phyloP scores from a whole-genome alignment of 1,140 invertebrate genomes.

The Heterodera schachtii region DNA sequence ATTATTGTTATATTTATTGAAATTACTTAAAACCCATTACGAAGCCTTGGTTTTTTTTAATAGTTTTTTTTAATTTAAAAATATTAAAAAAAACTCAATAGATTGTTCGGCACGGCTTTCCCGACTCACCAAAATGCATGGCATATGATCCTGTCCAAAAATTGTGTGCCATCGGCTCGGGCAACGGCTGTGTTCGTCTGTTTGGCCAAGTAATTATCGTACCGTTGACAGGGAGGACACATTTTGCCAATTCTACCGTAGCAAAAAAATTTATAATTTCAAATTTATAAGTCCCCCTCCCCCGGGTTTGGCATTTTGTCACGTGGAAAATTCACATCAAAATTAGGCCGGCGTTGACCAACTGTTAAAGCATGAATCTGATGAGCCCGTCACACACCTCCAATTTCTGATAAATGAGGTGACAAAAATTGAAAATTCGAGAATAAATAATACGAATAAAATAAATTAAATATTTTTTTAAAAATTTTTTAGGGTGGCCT shows the following conservation, averaged over 20 bases:
- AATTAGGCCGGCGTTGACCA: constrained; percentile 83
- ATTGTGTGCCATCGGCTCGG: constrained; percentile 92
- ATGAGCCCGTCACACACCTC: constrained; percentile 78
- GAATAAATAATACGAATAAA: constrained; percentile 13
- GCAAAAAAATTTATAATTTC: too few species aligned
- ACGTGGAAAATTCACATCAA: not conserved
- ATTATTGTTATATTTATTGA: too few species aligned
- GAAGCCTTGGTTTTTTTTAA: too few species aligned
- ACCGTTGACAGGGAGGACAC: too few species aligned
- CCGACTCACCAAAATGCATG: constrained; percentile 90
- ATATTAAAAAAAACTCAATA: too few species aligned
- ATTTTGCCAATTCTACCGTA: too few species aligned
- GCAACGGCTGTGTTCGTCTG: constrained; percentile 89
- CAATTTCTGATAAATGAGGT: constrained; percentile 91
- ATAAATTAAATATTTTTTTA: constrained; percentile 21
- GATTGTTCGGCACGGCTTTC: constrained; percentile 82
- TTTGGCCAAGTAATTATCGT: constrained; percentile 72
- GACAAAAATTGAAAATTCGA: not conserved
- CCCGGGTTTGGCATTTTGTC: not conserved
- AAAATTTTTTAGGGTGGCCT: constrained; percentile 75
- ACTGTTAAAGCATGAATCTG: constrained; percentile 78
- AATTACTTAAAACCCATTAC: too few species aligned
- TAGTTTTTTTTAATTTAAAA: too few species aligned
- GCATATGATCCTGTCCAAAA: constrained; percentile 97
- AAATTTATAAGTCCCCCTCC: constrained; percentile 69